phyloP scores from a whole-genome alignment of 2,888 invertebrate species.

The Saturnia pavonia region DNA sequence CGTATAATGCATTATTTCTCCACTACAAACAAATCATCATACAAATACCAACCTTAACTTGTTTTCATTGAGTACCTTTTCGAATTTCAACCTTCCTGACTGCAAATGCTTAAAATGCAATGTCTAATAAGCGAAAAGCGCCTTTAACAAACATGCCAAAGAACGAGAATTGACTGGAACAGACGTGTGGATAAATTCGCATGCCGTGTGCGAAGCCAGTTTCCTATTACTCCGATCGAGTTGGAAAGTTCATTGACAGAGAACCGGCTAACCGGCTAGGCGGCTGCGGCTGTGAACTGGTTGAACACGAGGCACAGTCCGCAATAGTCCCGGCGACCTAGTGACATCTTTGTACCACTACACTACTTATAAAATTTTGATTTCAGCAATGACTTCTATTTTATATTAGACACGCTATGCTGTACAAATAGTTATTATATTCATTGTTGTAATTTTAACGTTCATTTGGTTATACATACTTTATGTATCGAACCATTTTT shows the following conservation, averaged over 20 bases:
- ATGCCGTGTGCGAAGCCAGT: conserved; percentile 15
- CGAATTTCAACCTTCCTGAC: neutral
- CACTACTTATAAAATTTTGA: neutral
- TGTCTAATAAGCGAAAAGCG: neutral
- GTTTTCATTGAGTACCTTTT: neutral
- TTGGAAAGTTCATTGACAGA: conserved; percentile 39
- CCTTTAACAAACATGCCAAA: fast-evolving
- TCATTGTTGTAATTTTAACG: no score
- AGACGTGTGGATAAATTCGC: neutral
- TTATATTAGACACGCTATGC: neutral
- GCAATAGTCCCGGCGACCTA: conserved; percentile 1
- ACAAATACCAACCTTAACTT: neutral
- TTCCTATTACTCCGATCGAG: conserved; percentile 32
- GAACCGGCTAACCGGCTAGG: neutral
- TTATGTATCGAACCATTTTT: no score
- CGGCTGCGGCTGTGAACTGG: neutral
- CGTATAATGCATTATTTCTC: neutral
- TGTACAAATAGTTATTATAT: neutral
- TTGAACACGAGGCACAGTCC: neutral
- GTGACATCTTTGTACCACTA: neutral
- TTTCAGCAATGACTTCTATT: neutral
- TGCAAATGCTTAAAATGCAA: neutral
- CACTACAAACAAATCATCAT: neutral
- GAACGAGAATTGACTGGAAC: neutral
- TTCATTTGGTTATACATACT: no score